Percentiles rank a stretch among this genome's conserved stretches.
Conservation (phyloP, 1,140 invertebrate species). For the Agrilus planipennis region DNA sequence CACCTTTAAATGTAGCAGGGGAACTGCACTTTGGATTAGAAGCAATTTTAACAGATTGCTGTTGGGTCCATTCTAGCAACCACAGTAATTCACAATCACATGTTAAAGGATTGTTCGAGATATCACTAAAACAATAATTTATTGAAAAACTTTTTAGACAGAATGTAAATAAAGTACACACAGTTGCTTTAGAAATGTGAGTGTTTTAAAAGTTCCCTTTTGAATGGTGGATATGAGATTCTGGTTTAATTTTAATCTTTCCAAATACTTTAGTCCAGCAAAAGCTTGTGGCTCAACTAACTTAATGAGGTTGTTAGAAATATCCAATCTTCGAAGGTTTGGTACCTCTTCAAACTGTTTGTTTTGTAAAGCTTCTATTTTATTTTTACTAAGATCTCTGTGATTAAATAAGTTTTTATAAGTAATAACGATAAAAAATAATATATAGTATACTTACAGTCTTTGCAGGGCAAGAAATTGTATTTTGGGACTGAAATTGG, state of each 20-base stretch:
- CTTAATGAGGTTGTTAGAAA: conserved; percentile 52
- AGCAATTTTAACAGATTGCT: conserved; percentile 53
- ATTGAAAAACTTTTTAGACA: conserved; percentile 9
- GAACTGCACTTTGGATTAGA: conserved; percentile 60
- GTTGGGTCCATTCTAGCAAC: conserved; percentile 63
- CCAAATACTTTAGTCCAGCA: conserved; percentile 47
- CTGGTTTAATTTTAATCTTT: conserved; percentile 50
- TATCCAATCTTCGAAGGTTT: conserved; percentile 54
- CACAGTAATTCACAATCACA: conserved; percentile 75
- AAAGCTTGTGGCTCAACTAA: conserved; percentile 51
- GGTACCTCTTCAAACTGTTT: conserved; percentile 58
- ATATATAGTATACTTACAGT: conserved; percentile 25
- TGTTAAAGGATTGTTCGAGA: conserved; percentile 63
- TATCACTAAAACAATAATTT: conserved; percentile 45
- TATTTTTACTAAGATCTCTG: conserved; percentile 67
- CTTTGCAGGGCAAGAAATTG: conserved; percentile 31
- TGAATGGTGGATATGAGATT: conserved; percentile 56
- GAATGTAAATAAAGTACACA: conserved; percentile 38
- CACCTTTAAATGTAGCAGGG: conserved; percentile 52
- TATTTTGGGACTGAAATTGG: conserved; percentile 27
- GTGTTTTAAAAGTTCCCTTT: conserved; percentile 53
- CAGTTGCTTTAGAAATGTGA: conserved; percentile 53
- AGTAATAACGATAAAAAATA: neutral
- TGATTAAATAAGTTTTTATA: conserved; percentile 27
- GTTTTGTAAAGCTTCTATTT: conserved; percentile 58